phyloP scores from a whole-genome alignment of 2,113 vertebrate genomes.

The Egretta garzetta region DNA sequence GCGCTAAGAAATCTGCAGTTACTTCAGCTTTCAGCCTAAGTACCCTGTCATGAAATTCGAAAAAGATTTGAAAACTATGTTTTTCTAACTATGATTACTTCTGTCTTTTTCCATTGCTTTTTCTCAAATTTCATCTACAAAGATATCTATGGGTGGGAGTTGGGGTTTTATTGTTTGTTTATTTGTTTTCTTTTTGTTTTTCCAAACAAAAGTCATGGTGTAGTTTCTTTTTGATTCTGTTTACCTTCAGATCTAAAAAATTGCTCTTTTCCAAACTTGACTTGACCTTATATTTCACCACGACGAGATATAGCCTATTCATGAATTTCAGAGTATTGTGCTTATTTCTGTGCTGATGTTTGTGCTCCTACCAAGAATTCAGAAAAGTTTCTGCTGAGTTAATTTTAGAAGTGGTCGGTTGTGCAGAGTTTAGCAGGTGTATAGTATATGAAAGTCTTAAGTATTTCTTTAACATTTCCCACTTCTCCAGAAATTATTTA shows the following conservation, averaged over 20 bases:
- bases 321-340: background rate
- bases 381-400: background rate
- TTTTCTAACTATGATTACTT: background rate
- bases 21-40: background rate
- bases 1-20: background rate
- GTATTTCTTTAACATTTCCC: background rate
- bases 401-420: background rate
- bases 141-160: accelerated
- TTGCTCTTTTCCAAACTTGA: background rate
- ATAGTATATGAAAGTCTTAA: background rate
- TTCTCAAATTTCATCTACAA: background rate
- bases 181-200: background rate
- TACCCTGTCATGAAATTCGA: constrained; percentile 1
- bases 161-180: background rate
- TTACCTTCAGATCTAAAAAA: background rate
- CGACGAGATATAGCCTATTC: background rate
- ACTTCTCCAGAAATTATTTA: background rate
- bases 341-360: background rate
- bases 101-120: background rate
- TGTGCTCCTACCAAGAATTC: background rate
- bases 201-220: background rate
- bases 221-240: background rate
- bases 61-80: background rate
- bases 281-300: background rate
- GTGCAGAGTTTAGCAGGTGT: background rate